Evolutionary conservation across 1,140 invertebrate species (phyloP), one percentile per base, ranked within the genome.

Genomic region (Neodiprion lecontei): DNA sequence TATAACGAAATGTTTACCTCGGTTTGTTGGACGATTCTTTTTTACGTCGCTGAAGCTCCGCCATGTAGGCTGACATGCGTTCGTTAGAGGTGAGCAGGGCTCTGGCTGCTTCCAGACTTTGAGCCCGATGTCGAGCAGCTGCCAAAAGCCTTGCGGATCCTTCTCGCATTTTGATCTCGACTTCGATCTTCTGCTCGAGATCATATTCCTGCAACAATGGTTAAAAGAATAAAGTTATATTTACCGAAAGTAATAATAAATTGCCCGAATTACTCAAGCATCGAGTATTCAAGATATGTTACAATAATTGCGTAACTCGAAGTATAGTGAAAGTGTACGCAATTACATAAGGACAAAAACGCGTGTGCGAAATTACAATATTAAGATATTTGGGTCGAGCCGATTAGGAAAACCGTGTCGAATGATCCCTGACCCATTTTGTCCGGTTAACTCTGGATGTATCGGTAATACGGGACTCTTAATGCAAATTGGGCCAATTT

Each of bases 161-260:
- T 81, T 94, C 93, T 17, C 92, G 89, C 91, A 94, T 94, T 85
- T 93, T 93, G 73, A 94, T 92, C 83, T 94, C 93, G 82, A 93
- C 88, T 79, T 93, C 92, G 74, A 94, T 93, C 81, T 93, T 93
- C 79, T 93, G 92, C 80, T 94, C 92, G 77, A 94, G 87, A 83
- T 94, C 92, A 85, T 89, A 89, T 76, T 91, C 90, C 91, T 92
- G 84, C 48, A 83, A 85, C 1, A 80, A 76, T 50, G 71, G 72
- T 77, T 72, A 76, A 72, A 74, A 69, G 70, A 12, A 68, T 23
- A 49, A 67, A 61, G 14, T 61, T 14, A 61, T 5, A 61, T 61
- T 14, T n/a, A 40, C 28, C 28, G 48, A 12, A 74, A 72, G 17
- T 0, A 3, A 50, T 61, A 21, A 77, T 61, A 21, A 77, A 70